Evolutionary conservation across 2,797 vertebrate species (phyloP).

Genomic region (Hapalemur alaotrensis): DNA sequence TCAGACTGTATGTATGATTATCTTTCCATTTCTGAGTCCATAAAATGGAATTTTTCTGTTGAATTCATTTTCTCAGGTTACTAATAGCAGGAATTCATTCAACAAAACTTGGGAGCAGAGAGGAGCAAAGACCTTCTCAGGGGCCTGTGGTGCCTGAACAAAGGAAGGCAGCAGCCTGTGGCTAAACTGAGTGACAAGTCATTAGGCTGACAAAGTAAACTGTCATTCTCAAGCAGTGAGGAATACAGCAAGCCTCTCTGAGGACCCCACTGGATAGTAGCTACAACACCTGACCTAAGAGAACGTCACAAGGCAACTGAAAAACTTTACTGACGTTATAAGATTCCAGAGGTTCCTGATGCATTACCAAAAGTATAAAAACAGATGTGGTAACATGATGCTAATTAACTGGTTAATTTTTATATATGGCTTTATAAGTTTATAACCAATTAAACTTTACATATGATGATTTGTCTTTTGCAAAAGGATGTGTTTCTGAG

Average conservation of each 20-base stretch:
- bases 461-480: neutral
- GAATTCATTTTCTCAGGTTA: neutral
- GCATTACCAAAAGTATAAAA: neutral
- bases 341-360: neutral
- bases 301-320: neutral
- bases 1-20: neutral
- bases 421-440: too few species aligned
- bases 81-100: neutral
- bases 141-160: neutral
- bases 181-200: neutral
- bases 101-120: neutral
- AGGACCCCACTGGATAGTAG: accelerated
- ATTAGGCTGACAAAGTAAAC: neutral
- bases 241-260: neutral
- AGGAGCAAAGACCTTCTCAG: neutral
- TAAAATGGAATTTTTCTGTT: neutral
- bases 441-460: neutral
- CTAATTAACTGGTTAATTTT: neutral
- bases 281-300: too few species aligned
- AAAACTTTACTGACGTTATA: too few species aligned
- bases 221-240: neutral
- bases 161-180: neutral
- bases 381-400: neutral
- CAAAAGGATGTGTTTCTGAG: neutral
- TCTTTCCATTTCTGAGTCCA: neutral